Evolutionary conservation across 2,113 vertebrate species (phyloP), one percentile per base, ranked within the genome.

Genomic region (Bujurquina vittata): DNA sequence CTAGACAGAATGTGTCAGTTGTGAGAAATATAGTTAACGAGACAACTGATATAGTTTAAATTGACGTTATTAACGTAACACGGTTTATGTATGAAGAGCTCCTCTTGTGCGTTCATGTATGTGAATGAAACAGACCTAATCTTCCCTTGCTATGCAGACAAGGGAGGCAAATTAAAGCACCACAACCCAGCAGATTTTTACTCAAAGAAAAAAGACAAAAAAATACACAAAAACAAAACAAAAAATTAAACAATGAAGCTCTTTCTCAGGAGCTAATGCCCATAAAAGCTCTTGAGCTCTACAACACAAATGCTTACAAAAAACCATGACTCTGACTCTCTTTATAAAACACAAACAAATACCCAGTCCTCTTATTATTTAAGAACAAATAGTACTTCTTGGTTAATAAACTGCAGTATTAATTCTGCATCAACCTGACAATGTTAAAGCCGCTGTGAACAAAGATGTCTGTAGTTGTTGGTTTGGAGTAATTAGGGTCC

Each of bases 281-380:
- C 86, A 10, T 49, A 61, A 81, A 82, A 89, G 81, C 91, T 78
- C 82, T 86, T 91, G 85, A 87, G 78, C 85, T 81, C 20, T 33
- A 10, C 37, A 77, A 63, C 26, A 83, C 55, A 54, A 52, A 61
- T 10, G 65, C 69, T 73, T 77, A 33, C 1, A 77, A 18, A 75
- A 62, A 40, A 75, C 54, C 72, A 43, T 67, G 84, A 62, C 37
- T 56, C 43, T 35, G 15, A 17, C 76, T 76, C 23, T 43, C 57
- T 37, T 7, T 46, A 75, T 20, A 23, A 35, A 22, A 33, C 79
- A 75, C 69, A 83, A 20, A 75, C 46, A 69, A 26, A 29, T 5
- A 23, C 23, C 31, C 29, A 46, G 20, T 77, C 54, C 72, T 75
- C 46, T 76, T 61, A 89, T 74, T 54, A 80, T 81, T 75, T 58